A percentile compares a stretch with the other conserved stretches of the same genome.
Conservation (phyloP, 2,888 invertebrate species). For the Caenorhabditis auriculariae region DNA sequence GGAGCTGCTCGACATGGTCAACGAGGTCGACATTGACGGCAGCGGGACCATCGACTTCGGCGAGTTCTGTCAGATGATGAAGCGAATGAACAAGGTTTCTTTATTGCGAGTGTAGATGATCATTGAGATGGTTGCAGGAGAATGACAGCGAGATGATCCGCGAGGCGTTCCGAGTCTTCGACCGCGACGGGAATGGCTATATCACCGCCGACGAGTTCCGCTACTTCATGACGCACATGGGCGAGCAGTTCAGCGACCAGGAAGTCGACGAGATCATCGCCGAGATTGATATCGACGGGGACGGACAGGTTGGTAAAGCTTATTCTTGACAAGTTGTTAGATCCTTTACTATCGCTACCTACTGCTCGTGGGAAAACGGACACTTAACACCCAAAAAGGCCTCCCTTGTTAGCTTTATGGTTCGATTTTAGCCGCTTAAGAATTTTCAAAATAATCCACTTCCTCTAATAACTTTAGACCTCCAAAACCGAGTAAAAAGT, state of each 20-base stretch:
- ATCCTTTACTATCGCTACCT: too few relatives aligned
- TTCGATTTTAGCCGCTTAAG: too few relatives aligned
- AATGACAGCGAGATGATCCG: constrained; percentile 64
- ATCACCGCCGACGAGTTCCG: constrained; percentile 63
- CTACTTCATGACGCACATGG: constrained; percentile 64
- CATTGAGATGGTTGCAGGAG: constrained; percentile 39
- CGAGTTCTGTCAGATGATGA: constrained; percentile 64
- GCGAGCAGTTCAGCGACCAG: constrained; percentile 63
- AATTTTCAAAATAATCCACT: too few relatives aligned
- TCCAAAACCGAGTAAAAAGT: too few relatives aligned
- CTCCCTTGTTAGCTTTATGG: too few relatives aligned
- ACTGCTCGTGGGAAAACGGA: too few relatives aligned
- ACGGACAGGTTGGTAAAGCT: constrained; percentile 64
- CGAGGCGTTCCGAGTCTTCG: constrained; percentile 63
- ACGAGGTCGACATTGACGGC: constrained; percentile 64
- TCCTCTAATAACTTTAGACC: too few relatives aligned
- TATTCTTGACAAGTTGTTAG: too few relatives aligned
- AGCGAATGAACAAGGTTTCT: constrained; percentile 60
- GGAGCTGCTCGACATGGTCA: constrained; percentile 63
- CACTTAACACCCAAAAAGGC: too few relatives aligned
- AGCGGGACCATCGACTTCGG: constrained; percentile 61
- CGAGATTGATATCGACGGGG: constrained; percentile 64
- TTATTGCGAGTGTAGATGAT: not conserved
- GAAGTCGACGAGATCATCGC: constrained; percentile 64
- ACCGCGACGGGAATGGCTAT: constrained; percentile 63